Evolutionary conservation across 2,797 vertebrate species (phyloP).

Genomic region (Acridotheres tristis): DNA sequence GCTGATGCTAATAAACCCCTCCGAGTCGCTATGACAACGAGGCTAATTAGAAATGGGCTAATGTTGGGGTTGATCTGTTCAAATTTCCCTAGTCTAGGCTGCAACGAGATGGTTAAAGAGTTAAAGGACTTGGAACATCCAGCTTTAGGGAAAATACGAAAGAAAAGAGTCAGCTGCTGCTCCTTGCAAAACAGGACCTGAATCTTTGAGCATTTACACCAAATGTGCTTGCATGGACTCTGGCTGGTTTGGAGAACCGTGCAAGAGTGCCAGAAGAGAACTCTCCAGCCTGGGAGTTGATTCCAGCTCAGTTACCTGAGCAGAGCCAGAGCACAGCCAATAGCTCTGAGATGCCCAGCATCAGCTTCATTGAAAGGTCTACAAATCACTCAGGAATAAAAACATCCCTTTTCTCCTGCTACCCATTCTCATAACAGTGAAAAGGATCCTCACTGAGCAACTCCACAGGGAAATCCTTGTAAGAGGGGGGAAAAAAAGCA

Average conservation of each 20-base stretch:
- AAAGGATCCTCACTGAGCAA: not conserved
- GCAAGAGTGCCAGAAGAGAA: not conserved
- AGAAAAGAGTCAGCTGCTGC: not conserved
- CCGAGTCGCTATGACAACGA: slow-evolving; percentile 55
- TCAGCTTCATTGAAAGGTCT: not conserved
- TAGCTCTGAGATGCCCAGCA: accelerated
- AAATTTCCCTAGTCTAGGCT: not conserved
- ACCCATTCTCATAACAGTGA: not conserved
- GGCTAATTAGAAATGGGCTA: slow-evolving; percentile 2
- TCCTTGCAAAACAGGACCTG: not conserved
- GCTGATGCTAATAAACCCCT: slow-evolving; percentile 50
- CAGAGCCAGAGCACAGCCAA: not conserved
- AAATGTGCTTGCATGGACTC: not conserved
- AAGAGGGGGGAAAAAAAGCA: not conserved
- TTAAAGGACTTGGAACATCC: not conserved
- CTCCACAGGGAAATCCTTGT: not conserved
- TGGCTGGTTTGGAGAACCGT: not conserved
- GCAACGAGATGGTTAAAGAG: not conserved
- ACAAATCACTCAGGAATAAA: not conserved
- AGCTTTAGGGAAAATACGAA: not conserved
- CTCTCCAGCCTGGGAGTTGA: not conserved
- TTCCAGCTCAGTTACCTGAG: not conserved
- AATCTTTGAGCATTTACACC: not conserved
- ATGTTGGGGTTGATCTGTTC: not conserved
- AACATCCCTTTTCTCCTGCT: not conserved